These are phyloP conservation scores for Petrocephalus schoutedeni DNA, from an alignment of 2,797 vertebrate genomes.

Conservation along the genomic window DNA sequence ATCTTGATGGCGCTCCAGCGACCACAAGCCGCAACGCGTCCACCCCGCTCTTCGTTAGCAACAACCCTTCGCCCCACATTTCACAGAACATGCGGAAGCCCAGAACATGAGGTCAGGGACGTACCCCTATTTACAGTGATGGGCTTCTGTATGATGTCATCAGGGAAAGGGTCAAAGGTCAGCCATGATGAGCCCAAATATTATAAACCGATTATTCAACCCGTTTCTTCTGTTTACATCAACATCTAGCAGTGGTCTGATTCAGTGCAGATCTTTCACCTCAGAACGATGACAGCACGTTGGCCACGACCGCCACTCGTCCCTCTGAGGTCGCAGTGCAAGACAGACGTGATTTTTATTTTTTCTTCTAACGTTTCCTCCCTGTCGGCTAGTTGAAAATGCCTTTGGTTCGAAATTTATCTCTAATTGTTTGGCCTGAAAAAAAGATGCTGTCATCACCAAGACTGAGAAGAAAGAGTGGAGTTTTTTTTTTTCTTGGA, in stretches of 20 bases:
- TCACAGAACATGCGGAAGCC: neutral
- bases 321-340: neutral
- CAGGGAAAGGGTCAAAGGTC: neutral
- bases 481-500: constrained; percentile 30
- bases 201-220: neutral
- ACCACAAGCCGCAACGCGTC: neutral
- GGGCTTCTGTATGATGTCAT: neutral
- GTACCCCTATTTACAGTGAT: neutral
- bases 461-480: constrained; percentile 31
- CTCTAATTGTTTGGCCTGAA: neutral
- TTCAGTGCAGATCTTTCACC: neutral
- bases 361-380: neutral
- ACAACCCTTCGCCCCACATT: neutral
- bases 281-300: neutral
- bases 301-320: neutral
- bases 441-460: neutral
- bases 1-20: neutral
- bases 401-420: neutral
- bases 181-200: neutral
- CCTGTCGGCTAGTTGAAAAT: neutral
- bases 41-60: neutral
- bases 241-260: neutral
- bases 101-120: neutral
- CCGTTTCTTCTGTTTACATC: neutral
- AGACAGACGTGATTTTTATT: neutral